Conservation (phyloP, 1,140 invertebrate genomes). For the Trachelipus rathkii region DNA sequence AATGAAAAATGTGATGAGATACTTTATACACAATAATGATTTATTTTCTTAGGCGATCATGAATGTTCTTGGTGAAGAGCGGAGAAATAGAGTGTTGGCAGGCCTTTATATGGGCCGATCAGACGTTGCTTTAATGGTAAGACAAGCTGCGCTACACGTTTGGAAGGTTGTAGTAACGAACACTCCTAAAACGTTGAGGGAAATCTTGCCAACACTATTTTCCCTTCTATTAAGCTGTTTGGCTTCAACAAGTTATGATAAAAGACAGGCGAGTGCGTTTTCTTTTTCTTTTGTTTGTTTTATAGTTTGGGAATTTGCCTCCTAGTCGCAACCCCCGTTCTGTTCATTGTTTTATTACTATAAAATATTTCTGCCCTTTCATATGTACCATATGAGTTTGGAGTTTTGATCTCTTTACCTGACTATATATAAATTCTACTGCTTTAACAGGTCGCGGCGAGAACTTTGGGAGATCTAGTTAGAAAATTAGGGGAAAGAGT, state of each 20-base stretch:
- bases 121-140: slow-evolving; percentile 92
- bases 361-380: background rate
- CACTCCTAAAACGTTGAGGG: slow-evolving; percentile 89
- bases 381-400: background rate
- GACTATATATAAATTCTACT: background rate
- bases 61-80: slow-evolving; percentile 75
- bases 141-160: slow-evolving; percentile 94
- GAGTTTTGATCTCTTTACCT: background rate
- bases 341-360: slow-evolving; percentile 31
- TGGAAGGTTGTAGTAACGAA: slow-evolving; percentile 97
- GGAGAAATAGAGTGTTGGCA: slow-evolving; percentile 87
- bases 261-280: slow-evolving; percentile 64
- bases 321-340: too few species aligned
- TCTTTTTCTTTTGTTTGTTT: too few species aligned
- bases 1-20: too few species aligned
- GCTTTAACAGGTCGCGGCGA: slow-evolving; percentile 70
- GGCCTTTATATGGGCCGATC: slow-evolving; percentile 96
- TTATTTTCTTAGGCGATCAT: slow-evolving; percentile 69
- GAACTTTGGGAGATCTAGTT: slow-evolving; percentile 94
- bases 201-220: slow-evolving; percentile 94
- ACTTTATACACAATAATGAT: background rate
- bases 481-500: slow-evolving; percentile 96
- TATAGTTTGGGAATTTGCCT: too few species aligned
- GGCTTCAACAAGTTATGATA: slow-evolving; percentile 91
- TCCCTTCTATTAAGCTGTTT: slow-evolving; percentile 84